A percentile compares a stretch with the other conserved stretches of the same genome.
Conservation (phyloP, 2,113 vertebrate genomes). For the Deroptyus accipitrinus region DNA sequence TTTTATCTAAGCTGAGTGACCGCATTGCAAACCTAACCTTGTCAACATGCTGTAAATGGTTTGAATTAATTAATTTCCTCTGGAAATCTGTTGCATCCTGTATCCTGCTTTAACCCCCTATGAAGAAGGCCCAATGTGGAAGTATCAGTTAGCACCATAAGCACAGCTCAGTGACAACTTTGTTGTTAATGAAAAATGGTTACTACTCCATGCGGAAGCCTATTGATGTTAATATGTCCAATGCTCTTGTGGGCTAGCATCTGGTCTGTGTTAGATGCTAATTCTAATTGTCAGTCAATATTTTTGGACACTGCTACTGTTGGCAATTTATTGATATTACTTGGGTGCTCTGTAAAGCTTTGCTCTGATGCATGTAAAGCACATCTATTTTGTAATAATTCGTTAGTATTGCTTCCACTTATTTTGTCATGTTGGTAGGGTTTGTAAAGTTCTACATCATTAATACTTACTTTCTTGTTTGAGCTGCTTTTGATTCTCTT, state of each 20-base stretch:
- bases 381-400: not conserved
- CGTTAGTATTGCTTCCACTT: not conserved
- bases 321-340: conserved; percentile 41
- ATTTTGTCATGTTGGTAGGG: not conserved
- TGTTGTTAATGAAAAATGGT: conserved; percentile 84
- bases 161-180: conserved; percentile 73
- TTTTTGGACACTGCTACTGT: conserved; percentile 62
- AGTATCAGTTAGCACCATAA: conserved; percentile 77
- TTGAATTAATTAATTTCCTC: conserved; percentile 86
- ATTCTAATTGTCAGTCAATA: conserved; percentile 70
- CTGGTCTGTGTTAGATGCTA: conserved; percentile 83
- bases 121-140: conserved; percentile 64
- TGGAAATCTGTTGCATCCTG: conserved; percentile 78
- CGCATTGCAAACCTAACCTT: conserved; percentile 60
- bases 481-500: not conserved
- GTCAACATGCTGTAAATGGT: conserved; percentile 65
- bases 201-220: conserved; percentile 78
- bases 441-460: not conserved
- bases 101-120: conserved; percentile 70
- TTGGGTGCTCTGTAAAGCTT: conserved; percentile 34
- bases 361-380: not conserved
- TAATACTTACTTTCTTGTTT: not conserved
- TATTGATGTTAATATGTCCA: conserved; percentile 80
- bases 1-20: conserved; percentile 58
- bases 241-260: conserved; percentile 77